phyloP scores from a whole-genome alignment of 2,888 invertebrate species.

The Danaus chrysippus region DNA sequence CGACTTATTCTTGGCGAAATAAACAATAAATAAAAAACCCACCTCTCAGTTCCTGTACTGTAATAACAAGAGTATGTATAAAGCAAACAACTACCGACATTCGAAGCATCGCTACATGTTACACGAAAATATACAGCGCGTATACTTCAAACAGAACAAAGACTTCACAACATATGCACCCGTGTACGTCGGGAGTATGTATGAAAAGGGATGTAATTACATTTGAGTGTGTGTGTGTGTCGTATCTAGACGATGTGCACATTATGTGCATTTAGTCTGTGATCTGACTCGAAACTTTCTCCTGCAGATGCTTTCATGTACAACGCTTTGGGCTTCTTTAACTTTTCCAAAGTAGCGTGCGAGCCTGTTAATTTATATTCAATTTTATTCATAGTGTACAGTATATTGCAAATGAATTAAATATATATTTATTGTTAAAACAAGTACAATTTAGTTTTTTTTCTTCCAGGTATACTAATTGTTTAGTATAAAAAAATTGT shows the following conservation, averaged over 20 bases:
- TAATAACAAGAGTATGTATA: background rate
- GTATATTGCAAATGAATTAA: too few relatives aligned
- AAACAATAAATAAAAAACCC: background rate
- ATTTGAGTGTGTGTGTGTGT: constrained; percentile 6
- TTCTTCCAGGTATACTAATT: too few relatives aligned
- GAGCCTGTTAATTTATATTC: background rate
- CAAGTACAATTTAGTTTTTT: too few relatives aligned
- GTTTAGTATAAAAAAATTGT: too few relatives aligned
- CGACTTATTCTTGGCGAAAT: constrained; percentile 6
- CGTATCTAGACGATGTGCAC: constrained; percentile 6
- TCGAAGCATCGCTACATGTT: constrained; percentile 1
- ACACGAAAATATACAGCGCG: constrained; percentile 6
- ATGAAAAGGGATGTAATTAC: constrained; percentile 7
- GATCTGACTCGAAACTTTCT: constrained; percentile 6
- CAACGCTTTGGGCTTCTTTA: constrained; percentile 4
- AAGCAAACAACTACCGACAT: constrained; percentile 1
- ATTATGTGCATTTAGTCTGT: constrained; percentile 5
- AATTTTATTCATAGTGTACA: too few relatives aligned
- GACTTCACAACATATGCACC: constrained; percentile 4
- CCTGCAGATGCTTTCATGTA: constrained; percentile 4
- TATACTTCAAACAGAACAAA: constrained; percentile 3
- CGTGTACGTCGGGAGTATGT: background rate
- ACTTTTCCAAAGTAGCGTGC: background rate
- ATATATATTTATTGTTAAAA: too few relatives aligned
- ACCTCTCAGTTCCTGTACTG: background rate